phyloP scores from a whole-genome alignment of 2,113 vertebrate genomes.

The Podarcis muralis region DNA sequence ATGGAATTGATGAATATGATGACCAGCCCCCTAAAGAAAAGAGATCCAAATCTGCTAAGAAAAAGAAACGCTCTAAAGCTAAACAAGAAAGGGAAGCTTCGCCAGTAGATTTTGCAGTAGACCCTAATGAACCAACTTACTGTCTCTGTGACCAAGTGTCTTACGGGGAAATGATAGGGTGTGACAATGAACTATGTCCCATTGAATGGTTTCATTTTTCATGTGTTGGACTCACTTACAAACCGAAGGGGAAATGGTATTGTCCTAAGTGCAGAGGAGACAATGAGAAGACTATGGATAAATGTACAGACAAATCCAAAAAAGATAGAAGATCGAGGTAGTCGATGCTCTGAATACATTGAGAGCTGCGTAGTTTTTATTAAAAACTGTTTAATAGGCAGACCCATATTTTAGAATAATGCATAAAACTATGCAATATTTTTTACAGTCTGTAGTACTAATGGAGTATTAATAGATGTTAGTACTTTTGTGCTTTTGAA shows the following conservation, averaged over 20 bases:
- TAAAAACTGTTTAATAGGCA: constrained; percentile 73
- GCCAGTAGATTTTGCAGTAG: constrained; percentile 90
- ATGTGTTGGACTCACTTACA: constrained; percentile 93
- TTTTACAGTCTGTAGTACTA: constrained; percentile 82
- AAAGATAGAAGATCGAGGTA: constrained; percentile 94
- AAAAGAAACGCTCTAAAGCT: constrained; percentile 92
- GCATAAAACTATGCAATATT: constrained; percentile 86
- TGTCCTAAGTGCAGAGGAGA: constrained; percentile 95
- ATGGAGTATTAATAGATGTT: constrained; percentile 80
- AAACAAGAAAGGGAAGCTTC: constrained; percentile 93
- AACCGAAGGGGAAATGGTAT: constrained; percentile 96
- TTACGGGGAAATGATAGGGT: constrained; percentile 94
- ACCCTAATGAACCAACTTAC: constrained; percentile 95
- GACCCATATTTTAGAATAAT: constrained; percentile 79
- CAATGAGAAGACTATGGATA: constrained; percentile 97
- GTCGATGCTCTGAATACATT: constrained; percentile 74
- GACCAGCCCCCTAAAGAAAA: constrained; percentile 92
- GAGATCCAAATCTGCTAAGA: constrained; percentile 93
- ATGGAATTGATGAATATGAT: constrained; percentile 88
- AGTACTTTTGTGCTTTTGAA: constrained; percentile 79
- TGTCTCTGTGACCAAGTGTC: constrained; percentile 96
- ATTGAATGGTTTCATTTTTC: constrained; percentile 98
- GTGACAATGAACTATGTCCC: constrained; percentile 93
- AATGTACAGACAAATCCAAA: constrained; percentile 93
- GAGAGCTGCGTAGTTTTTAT: constrained; percentile 78